These are phyloP conservation scores for Spizaetus ornatus DNA, from an alignment of 2,113 vertebrate species.

Conservation along the genomic window DNA sequence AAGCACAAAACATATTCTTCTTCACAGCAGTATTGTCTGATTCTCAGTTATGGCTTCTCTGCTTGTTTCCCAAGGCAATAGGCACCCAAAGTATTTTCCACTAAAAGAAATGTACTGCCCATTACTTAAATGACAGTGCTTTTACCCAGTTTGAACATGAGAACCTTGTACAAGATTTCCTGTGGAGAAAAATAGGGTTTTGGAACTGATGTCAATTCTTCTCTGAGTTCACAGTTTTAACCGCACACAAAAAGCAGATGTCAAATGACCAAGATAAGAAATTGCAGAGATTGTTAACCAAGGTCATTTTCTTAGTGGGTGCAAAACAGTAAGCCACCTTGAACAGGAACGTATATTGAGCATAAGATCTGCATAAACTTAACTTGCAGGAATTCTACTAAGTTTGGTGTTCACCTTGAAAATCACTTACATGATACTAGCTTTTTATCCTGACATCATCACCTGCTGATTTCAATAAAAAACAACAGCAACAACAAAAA, in stretches of 20 bases:
- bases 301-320: not conserved
- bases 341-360: not conserved
- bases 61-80: constrained; percentile 13
- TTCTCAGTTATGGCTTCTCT: not conserved
- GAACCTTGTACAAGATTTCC: not conserved
- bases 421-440: not conserved
- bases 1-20: not conserved
- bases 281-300: not conserved
- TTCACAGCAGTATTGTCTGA: constrained; percentile 10
- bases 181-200: constrained; percentile 22
- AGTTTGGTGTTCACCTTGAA: not conserved
- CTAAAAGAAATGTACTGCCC: not conserved
- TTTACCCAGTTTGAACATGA: constrained; percentile 46
- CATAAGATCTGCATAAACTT: not conserved
- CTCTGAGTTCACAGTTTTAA: not conserved
- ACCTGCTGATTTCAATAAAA: not conserved
- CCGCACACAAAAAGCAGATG: not conserved
- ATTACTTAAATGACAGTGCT: constrained; percentile 51
- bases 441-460: not conserved
- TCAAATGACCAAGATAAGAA: constrained; percentile 25
- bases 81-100: not conserved
- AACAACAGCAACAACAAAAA: not conserved
- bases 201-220: not conserved
- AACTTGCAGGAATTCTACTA: not conserved
- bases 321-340: not conserved